Conservation (phyloP, 2,888 invertebrate species). For the Caenorhabditis wallacei region DNA sequence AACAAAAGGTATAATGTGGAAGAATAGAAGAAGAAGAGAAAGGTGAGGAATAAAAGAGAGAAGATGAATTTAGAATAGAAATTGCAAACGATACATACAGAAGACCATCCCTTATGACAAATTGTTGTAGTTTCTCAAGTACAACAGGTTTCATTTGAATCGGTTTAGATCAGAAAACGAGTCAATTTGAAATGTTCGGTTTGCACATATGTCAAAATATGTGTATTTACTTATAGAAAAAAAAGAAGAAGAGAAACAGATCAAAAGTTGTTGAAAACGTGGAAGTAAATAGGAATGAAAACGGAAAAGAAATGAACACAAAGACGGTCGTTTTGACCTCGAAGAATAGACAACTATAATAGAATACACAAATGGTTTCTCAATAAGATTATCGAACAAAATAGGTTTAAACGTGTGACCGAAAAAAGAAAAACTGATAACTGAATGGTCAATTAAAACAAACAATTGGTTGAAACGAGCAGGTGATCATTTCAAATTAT, state of each 20-base stretch:
- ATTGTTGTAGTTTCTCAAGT: conserved; percentile 46
- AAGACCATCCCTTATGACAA: conserved; percentile 30
- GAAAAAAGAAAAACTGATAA: conserved; percentile 24
- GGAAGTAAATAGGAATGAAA: conserved; percentile 31
- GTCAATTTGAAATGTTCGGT: conserved; percentile 21
- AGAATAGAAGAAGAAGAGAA: not conserved
- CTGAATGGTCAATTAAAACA: conserved; percentile 17
- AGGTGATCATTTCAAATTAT: too few species aligned
- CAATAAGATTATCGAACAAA: conserved; percentile 38
- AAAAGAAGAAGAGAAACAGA: conserved; percentile 16
- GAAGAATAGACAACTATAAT: conserved; percentile 34
- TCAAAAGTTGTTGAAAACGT: conserved; percentile 36
- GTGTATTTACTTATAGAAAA: conserved; percentile 42
- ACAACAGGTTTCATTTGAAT: conserved; percentile 43
- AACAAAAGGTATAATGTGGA: not conserved
- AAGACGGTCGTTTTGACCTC: conserved; percentile 36
- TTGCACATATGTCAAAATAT: conserved; percentile 55
- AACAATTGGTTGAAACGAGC: not conserved
- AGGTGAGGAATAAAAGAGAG: conserved; percentile 52
- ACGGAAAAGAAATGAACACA: conserved; percentile 12
- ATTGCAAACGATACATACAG: conserved; percentile 53
- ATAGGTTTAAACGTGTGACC: conserved; percentile 28
- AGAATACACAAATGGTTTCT: conserved; percentile 28
- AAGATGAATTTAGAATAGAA: conserved; percentile 65
- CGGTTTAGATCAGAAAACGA: conserved; percentile 7